These are phyloP conservation scores for Pagrus major DNA, from an alignment of 2,113 vertebrate species.

Conservation along the genomic window DNA sequence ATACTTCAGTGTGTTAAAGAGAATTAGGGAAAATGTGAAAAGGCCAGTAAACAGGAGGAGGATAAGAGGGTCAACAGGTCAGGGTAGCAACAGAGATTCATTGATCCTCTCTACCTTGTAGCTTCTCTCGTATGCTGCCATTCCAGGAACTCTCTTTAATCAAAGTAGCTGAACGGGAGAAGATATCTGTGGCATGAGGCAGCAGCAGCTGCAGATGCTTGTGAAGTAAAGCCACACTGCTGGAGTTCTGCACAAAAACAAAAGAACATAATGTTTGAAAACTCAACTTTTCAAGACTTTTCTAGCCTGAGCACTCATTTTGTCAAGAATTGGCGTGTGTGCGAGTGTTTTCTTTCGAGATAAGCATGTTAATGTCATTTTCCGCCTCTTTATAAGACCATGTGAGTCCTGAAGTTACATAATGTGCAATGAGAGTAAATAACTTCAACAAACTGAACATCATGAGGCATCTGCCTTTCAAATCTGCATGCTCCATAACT, in stretches of 20 bases:
- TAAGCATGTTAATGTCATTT: neutral
- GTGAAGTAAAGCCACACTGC: conserved; percentile 97
- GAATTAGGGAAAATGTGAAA: neutral
- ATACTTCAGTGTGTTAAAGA: too few species aligned
- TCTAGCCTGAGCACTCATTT: too few species aligned
- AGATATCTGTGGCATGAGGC: conserved; percentile 97
- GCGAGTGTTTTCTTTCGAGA: neutral
- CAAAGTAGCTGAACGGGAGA: conserved; percentile 91
- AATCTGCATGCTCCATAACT: too few species aligned
- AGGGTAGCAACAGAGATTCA: neutral
- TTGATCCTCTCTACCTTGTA: conserved; percentile 86
- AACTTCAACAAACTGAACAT: neutral
- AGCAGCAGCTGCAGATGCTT: conserved; percentile 97
- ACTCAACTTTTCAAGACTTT: neutral
- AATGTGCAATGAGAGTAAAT: neutral
- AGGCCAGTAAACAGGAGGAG: neutral
- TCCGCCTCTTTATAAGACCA: neutral
- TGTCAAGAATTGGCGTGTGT: too few species aligned
- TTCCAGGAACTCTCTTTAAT: conserved; percentile 97
- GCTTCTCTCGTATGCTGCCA: conserved; percentile 92
- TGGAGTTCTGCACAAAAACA: conserved; percentile 88
- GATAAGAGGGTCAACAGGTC: neutral
- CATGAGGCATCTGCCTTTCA: neutral
- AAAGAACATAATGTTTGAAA: neutral
- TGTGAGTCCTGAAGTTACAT: conserved; percentile 13